phyloP scores from a whole-genome alignment of 2,888 invertebrate species.

The Dorcus parallelipipedus region DNA sequence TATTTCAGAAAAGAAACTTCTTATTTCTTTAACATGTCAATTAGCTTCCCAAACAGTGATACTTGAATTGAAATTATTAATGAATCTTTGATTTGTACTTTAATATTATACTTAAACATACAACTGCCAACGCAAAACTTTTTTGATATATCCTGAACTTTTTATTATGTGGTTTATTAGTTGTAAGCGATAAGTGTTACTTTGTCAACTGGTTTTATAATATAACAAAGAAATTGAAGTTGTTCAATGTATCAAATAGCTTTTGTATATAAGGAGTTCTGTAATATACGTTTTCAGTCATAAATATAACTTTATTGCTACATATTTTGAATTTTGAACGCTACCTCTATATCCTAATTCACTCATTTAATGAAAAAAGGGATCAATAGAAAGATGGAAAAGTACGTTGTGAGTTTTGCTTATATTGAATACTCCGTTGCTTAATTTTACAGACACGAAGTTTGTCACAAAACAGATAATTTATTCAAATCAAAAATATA shows the following conservation, averaged over 20 bases:
- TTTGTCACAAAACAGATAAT: too few species aligned
- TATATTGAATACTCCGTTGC: too few species aligned
- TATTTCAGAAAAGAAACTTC: neutral
- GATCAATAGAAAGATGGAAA: too few species aligned
- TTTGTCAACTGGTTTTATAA: constrained; percentile 8
- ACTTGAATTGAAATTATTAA: neutral
- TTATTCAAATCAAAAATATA: too few species aligned
- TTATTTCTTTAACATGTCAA: neutral
- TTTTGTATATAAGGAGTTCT: constrained; percentile 28
- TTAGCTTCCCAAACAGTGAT: neutral
- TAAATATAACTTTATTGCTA: constrained; percentile 15
- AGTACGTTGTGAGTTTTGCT: too few species aligned
- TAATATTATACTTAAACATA: neutral
- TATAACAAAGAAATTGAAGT: constrained; percentile 3
- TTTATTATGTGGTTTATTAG: neutral
- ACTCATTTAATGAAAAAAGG: too few species aligned
- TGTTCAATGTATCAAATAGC: constrained; percentile 20
- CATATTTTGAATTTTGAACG: constrained; percentile 1
- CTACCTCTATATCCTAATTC: too few species aligned
- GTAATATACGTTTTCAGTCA: constrained; percentile 20
- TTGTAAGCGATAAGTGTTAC: constrained; percentile 3
- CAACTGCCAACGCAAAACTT: neutral
- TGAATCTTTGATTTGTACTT: neutral
- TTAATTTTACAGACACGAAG: too few species aligned
- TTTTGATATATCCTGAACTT: constrained; percentile 4